These are phyloP conservation scores for Poeciliopsis infans DNA, from an alignment of 2,797 vertebrate species.

Conservation along the genomic window DNA sequence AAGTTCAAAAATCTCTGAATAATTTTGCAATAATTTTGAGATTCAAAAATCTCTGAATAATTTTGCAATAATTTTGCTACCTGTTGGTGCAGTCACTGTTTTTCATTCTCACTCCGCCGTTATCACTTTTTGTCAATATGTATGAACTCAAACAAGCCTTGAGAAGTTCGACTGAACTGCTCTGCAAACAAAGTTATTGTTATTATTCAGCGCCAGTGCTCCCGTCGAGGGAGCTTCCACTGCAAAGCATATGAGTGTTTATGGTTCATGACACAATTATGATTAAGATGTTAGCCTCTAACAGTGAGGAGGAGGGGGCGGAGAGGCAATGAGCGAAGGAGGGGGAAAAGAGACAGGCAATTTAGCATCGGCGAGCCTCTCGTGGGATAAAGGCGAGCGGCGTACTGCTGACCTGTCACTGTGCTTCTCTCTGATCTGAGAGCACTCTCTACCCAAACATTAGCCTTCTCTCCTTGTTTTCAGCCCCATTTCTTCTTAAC, in stretches of 20 bases:
- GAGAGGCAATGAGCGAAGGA: conserved; percentile 1
- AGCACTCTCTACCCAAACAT: conserved; percentile 22
- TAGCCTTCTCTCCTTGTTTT: background rate
- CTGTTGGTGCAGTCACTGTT: background rate
- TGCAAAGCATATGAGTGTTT: conserved; percentile 50
- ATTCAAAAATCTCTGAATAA: background rate
- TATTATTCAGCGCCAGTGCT: conserved; percentile 52
- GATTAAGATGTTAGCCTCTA: conserved; percentile 66
- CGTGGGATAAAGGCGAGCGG: conserved; percentile 36
- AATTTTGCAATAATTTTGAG: background rate
- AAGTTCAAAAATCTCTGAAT: background rate
- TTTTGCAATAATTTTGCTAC: background rate
- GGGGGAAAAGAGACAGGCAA: conserved; percentile 38
- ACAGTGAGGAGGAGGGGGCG: background rate
- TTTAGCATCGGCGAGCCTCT: conserved; percentile 53
- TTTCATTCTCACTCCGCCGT: background rate
- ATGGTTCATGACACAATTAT: conserved; percentile 67
- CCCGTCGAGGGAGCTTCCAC: conserved; percentile 45
- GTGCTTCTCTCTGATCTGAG: conserved; percentile 25
- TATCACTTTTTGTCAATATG: background rate
- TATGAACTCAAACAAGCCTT: conserved; percentile 32
- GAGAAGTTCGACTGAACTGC: conserved; percentile 40
- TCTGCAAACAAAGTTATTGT: conserved; percentile 51
- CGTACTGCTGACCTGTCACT: conserved; percentile 47
- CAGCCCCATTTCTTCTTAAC: background rate